Conservation (phyloP, 2,888 invertebrate species). For the Chalcis sispes region DNA sequence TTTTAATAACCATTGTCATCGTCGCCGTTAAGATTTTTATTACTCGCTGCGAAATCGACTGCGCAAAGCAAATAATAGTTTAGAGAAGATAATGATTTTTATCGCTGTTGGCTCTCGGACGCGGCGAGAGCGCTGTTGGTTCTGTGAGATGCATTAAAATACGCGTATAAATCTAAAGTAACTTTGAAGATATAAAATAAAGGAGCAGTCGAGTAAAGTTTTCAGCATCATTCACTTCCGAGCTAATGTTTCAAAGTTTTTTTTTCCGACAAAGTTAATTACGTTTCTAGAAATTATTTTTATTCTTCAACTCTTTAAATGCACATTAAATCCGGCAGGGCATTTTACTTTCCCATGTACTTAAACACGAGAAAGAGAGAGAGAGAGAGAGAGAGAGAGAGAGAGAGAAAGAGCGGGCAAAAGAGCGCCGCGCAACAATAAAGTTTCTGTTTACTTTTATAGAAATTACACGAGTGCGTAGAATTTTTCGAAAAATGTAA, state of each 20-base stretch:
- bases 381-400: no score
- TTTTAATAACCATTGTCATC: background rate
- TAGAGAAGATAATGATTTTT: background rate
- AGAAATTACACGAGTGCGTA: conserved; percentile 13
- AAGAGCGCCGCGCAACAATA: no score
- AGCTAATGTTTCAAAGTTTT: conserved; percentile 17
- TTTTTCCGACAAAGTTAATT: conserved; percentile 29
- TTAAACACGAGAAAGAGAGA: background rate
- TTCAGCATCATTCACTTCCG: background rate
- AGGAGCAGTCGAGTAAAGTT: background rate
- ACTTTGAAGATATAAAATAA: background rate
- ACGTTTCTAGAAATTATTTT: conserved; percentile 4
- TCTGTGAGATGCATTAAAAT: no score
- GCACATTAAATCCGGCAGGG: conserved; percentile 1
- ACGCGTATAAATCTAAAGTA: background rate
- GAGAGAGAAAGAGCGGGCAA: background rate
- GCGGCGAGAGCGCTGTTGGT: no score
- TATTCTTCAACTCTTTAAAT: conserved; percentile 23
- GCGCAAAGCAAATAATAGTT: background rate
- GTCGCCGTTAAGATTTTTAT: background rate
- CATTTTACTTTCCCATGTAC: conserved; percentile 2
- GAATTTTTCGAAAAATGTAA: conserved; percentile 42
- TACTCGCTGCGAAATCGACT: no score
- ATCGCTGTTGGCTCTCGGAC: background rate
- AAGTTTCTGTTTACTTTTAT: conserved; percentile 5